Base-by-base conservation (phyloP, 1,140 invertebrate genomes). In the Aphis craccivora region DNA sequence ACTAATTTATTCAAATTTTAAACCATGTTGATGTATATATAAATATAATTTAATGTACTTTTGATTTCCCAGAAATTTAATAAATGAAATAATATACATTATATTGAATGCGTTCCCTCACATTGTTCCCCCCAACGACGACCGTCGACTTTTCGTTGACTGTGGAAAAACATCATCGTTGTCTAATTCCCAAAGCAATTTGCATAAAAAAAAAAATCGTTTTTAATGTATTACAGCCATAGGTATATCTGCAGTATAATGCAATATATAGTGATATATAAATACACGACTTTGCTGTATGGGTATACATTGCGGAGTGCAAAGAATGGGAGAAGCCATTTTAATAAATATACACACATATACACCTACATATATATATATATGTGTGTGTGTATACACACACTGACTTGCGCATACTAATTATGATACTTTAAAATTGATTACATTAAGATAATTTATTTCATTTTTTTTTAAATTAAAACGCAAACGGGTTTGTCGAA, bases 381-480 rank as follows among this genome's bases (percentile, higher is more conserved):
- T 37, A 37, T 22, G 35, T 18, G 5, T 81, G 35, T 35, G 37
- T 45, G 22, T 86, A 48, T n/a, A 20, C 43, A 20, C 83, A 45
- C 43, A 43, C 84, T 1, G 25, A 87, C 30, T 87, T 48, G 43
- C 45, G 86, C 43, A 87, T 87, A 87, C 83, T 87, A 48, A 87
- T 87, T 48, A 87, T 87, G n/a, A 87, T 87, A 48, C 48, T 87
- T 87, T 18, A 45, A 87, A 48, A 87, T 35, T 87, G 86, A 87
- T 87, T 48, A 45, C 45, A 48, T 51, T 45, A 35, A 48, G 86
- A 76, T n/a, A 51, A 51, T 51, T 51, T 51, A 18, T 76, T 87
- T 87, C 11, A 14, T 86, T 22, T 86, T 48, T 87, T 35, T 48
- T 87, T 35, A n/a, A 87, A 87, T 87, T 87, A 87, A 87, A 87